Base-by-base conservation (phyloP, 2,113 vertebrate genomes). In the Catagonus wagneri region DNA sequence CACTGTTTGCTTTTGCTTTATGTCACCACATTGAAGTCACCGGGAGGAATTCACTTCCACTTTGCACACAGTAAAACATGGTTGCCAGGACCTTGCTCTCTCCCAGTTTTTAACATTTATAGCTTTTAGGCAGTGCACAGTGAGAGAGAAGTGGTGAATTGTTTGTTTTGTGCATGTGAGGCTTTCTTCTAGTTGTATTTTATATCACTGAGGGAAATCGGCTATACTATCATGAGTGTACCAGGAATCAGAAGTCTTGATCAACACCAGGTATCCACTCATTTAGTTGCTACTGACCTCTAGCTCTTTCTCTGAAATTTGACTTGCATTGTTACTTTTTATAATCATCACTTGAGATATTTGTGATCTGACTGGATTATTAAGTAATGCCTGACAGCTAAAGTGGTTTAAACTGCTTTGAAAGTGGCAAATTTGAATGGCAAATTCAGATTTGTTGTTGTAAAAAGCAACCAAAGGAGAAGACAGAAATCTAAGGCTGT, bases 401-500 rank as follows among this genome's bases (percentile, higher is more conserved):
- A 74, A 79, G 66, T 54, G 54, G 32, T 69, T 83, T 50, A 95
- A 76, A 58, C 14, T 72, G 71, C 65, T 83, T 92, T 92, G 61
- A 68, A 54, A 32, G 63, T 63, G 23, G 61, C 19, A 39, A 66
- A 80, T 79, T 34, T 60, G 44, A 78, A 39, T 25, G 69, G 50
- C 22, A 79, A 75, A 75, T 86, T 81, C 69, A 66, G n/a, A 29
- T 25, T 68, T 72, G 23, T 50, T 76, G 34, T 58, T 88, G 68
- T 78, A 74, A 96, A 65, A 90, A 93, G 34, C 27, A 81, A 83
- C 39, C 90, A 83, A 93, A 60, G 27, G 52, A 76, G 60, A 81
- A 58, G 58, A 72, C 8, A 86, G 3, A 80, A 90, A 81, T 23
- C 32, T 72, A 74, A 93, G 89, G 29, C 44, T 36, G n/a, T 32